Evolutionary conservation across 64 coral and sea anemone genomes (phyloP), one percentile per base, ranked within the genome.

Genomic region (Cladopsammia gracilis): DNA sequence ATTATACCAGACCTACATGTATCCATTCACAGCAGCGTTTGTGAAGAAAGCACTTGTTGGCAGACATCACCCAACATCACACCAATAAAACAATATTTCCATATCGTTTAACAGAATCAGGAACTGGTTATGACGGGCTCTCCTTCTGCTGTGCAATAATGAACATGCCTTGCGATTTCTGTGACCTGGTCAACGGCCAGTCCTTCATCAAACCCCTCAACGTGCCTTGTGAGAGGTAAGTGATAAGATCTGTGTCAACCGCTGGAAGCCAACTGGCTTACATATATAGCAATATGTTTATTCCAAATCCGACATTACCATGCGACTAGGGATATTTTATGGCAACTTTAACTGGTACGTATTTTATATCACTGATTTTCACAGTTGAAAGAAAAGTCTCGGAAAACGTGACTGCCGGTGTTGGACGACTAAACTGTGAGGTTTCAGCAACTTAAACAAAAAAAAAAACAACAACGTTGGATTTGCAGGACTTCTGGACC

Each of bases 121-220:
- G 53, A 56, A 11, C 53, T 56, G 53, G n/a, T n/a, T n/a, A n/a
- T n/a, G n/a, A n/a, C n/a, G n/a, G n/a, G n/a, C n/a, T n/a, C n/a
- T n/a, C n/a, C n/a, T n/a, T n/a, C n/a, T n/a, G n/a, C n/a, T n/a
- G n/a, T n/a, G n/a, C n/a, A n/a, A n/a, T n/a, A n/a, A n/a, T n/a
- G n/a, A n/a, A n/a, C n/a, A n/a, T n/a, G n/a, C n/a, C n/a, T 56
- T 56, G 53, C 53, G 78, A 44, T 82, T 82, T 62, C 78, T 82
- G 3, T 4, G 15, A 42, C 59, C 25, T 16, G 57, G 24, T 82
- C 58, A 64, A 47, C 58, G 9, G 42, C 78, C 78, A 44, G 78
- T 57, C 9, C 59, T 82, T 47, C 59, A 64, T 82, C 78, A 82
- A 64, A 82, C 59, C 0, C 15, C 64, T 9, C 25, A 65, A 42